Evolutionary conservation across 1,140 invertebrate genomes (phyloP), one percentile per base, ranked within the genome.

Genomic region (Olivierus martensii): DNA sequence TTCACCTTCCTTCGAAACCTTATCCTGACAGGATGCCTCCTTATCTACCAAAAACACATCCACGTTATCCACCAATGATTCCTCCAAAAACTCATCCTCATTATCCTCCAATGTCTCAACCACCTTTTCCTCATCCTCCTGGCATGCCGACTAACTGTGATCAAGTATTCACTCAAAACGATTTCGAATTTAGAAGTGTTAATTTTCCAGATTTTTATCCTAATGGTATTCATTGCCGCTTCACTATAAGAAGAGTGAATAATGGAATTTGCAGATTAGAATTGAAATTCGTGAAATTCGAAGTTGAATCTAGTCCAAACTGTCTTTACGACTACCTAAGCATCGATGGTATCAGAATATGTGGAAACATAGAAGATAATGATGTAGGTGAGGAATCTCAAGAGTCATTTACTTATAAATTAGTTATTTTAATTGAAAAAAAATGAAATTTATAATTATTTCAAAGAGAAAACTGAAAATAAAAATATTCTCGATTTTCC

Each of bases 121-220:
- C 39, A 11, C 39, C 17, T 41, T 11, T 9, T 15, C 39, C 14
- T 28, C 28, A 28, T 28, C 28, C 28, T 28, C 28, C 28, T 28
- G 28, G 28, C 9, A 9, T 28, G 9, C 28, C 28, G 4, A 28
- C 28, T 28, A 59, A 55, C 11, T 60, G 59, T 19, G 56, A 60
- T 21, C 17, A 52, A 12, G 49, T 55, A 0, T 55, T 59, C 17
- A 39, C 49, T n/a, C 15, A 41, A 4, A 28, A 28, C 7, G 45
- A 54, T 10, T 58, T 59, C 19, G 56, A 59, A 15, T 38, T 60
- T 11, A 19, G 49, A 2, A 60, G 55, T 28, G 51, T 57, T 17
- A 59, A 59, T 35, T 59, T 57, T n/a, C 58, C 58, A 9, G 34
- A 38, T 6, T 47, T 44, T 2, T 59, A 59, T 28, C 58, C 58